Conservation (phyloP, 1,140 invertebrate genomes). For the Platyscapa corneri region DNA sequence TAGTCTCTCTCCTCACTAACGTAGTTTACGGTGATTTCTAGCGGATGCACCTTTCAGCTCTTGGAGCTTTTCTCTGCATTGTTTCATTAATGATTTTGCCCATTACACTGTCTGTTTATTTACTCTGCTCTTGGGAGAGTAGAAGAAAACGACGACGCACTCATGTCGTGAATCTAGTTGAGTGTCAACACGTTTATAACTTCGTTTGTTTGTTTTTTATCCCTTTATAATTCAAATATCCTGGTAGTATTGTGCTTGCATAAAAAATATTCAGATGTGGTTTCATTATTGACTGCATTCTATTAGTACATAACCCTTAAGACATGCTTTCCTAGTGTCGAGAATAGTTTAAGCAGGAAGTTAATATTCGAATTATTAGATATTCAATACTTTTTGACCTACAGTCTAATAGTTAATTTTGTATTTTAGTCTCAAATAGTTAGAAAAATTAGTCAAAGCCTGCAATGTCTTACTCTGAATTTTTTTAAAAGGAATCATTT, state of each 20-base stretch:
- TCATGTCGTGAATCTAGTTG: not conserved
- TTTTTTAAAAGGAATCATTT: no score
- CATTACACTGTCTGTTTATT: conserved; percentile 30
- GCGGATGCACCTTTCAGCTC: not conserved
- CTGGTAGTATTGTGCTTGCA: not conserved
- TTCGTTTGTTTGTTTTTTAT: not conserved
- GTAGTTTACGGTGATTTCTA: conserved; percentile 33
- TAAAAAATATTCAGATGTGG: not conserved
- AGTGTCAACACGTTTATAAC: not conserved
- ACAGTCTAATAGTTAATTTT: not conserved
- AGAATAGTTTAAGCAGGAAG: not conserved
- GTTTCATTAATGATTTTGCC: conserved; percentile 52
- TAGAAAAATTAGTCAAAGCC: no score
- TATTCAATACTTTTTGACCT: no score
- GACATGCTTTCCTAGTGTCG: not conserved
- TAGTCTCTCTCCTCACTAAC: not conserved
- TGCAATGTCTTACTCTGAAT: no score
- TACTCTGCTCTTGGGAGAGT: not conserved
- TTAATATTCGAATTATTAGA: not conserved
- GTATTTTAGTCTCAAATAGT: not conserved
- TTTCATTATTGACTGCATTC: no score
- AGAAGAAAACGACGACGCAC: not conserved
- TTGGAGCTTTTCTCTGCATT: conserved; percentile 32
- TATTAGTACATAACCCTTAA: not conserved
- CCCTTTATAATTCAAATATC: not conserved